These are phyloP conservation scores for Microplitis manilae DNA, from an alignment of 2,888 invertebrate species.

Conservation along the genomic window DNA sequence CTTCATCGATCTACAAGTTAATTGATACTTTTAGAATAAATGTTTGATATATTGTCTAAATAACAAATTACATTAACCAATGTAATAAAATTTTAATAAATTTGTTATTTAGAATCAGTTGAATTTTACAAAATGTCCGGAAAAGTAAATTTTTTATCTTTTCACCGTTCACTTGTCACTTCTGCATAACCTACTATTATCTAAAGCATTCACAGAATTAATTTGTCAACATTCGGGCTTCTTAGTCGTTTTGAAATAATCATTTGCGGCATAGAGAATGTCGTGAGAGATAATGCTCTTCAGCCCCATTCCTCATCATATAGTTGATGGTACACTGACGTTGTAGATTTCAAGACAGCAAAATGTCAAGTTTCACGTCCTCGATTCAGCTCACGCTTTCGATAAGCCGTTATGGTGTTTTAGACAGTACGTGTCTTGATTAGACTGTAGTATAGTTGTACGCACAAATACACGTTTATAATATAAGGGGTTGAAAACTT, in stretches of 20 bases:
- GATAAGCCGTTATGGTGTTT: slow-evolving; percentile 50
- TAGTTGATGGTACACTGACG: slow-evolving; percentile 10
- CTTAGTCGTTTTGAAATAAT: background rate
- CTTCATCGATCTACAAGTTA: too few relatives aligned
- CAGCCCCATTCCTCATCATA: background rate
- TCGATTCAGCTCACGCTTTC: slow-evolving; percentile 51
- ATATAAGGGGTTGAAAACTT: slow-evolving; percentile 15
- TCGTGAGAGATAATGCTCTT: background rate
- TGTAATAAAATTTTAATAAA: too few relatives aligned
- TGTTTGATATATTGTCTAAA: too few relatives aligned
- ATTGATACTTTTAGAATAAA: too few relatives aligned
- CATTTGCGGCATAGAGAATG: background rate
- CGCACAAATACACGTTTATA: slow-evolving; percentile 18
- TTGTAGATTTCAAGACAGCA: slow-evolving; percentile 16
- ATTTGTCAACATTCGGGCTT: background rate
- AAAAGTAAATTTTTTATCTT: background rate
- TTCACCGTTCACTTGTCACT: background rate
- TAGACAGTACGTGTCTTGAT: slow-evolving; percentile 44
- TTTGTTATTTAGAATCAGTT: background rate
- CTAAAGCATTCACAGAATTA: background rate
- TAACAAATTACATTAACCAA: too few relatives aligned
- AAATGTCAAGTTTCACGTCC: slow-evolving; percentile 42
- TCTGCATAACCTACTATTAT: background rate
- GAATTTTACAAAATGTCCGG: background rate
- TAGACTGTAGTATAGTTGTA: slow-evolving; percentile 34